Base-by-base conservation (phyloP, 2,113 vertebrate genomes). In the Ascaphus truei region DNA sequence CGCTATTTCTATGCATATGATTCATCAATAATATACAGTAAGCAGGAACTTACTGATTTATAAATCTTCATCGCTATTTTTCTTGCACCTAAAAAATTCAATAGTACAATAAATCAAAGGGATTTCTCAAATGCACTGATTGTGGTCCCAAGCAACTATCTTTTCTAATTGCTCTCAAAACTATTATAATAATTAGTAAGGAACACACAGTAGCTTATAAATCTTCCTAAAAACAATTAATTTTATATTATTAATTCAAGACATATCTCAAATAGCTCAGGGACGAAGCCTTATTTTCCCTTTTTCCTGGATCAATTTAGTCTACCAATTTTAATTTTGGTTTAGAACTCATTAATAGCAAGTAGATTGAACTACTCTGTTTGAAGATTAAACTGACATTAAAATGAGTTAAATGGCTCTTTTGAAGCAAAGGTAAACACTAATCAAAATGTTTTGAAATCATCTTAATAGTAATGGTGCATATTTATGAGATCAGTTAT, bases 351-450 rank as follows among this genome's bases (percentile, higher is more conserved):
- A 73, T 71, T 71, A 77, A 75, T 79, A 27, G 36, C 79, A 79
- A 73, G 18, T 39, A 58, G 23, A 33, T 55, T 62, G 18, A 79
- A 61, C 43, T 73, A 0, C 18, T 75, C n/a, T 75, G 31, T 9
- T 75, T 78, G 43, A 78, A 69, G 66, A 80, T 76, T 76, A 79
- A 12, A 18, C 8, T 76, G 27, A 18, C 29, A 73, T n/a, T 43
- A 63, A 86, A 82, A 79, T 73, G 77, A 78, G 16, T 8, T 76
- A 34, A 51, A 71, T 75, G 10, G 51, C 41, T 74, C 55, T 34
- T 79, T 77, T 74, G 65, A 80, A 78, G 47, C 52, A 80, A 74
- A 83, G 16, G 33, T 80, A 84, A 86, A 82, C 18, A 74, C 20
- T 71, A 73, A 73, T 69, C 9, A 77, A 82, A 74, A 37, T 71